These are phyloP conservation scores for Hystrix cristata DNA, from an alignment of 2,113 vertebrate genomes.

Conservation along the genomic window DNA sequence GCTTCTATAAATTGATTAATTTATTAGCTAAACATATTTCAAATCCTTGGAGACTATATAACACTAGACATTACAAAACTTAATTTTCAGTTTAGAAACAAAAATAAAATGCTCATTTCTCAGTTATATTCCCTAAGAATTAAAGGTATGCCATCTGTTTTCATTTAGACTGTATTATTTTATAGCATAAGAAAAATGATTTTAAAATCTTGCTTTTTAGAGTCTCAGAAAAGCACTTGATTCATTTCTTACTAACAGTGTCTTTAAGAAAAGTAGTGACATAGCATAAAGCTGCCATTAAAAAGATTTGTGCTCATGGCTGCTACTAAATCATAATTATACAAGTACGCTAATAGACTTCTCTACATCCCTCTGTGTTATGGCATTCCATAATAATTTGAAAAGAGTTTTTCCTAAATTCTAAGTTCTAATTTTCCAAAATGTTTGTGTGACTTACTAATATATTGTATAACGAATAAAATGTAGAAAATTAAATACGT, in stretches of 20 bases:
- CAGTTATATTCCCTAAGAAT: not conserved
- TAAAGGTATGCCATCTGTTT: conserved; percentile 1
- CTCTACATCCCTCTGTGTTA: not conserved
- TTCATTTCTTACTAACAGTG: not conserved
- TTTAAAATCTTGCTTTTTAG: conserved; percentile 10
- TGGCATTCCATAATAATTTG: not conserved
- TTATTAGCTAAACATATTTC: not conserved
- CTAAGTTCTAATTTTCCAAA: conserved; percentile 67
- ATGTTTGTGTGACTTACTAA: conserved; percentile 62
- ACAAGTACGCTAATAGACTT: not conserved
- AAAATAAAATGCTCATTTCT: not conserved
- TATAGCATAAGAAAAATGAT: not conserved
- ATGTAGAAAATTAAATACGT: not conserved
- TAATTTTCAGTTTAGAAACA: not conserved
- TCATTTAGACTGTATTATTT: not conserved
- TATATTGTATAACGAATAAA: not conserved
- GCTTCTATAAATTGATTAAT: not conserved
- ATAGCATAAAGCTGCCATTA: not conserved
- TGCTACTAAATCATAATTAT: conserved; percentile 24
- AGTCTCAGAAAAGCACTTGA: not conserved
- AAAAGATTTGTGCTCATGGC: not conserved
- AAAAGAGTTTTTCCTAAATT: conserved; percentile 31
- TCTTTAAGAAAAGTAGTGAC: not conserved
- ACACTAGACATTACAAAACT: not conserved
- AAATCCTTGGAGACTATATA: not conserved